Evolutionary conservation across 2,113 vertebrate genomes (phyloP).

Genomic region (Conger conger): DNA sequence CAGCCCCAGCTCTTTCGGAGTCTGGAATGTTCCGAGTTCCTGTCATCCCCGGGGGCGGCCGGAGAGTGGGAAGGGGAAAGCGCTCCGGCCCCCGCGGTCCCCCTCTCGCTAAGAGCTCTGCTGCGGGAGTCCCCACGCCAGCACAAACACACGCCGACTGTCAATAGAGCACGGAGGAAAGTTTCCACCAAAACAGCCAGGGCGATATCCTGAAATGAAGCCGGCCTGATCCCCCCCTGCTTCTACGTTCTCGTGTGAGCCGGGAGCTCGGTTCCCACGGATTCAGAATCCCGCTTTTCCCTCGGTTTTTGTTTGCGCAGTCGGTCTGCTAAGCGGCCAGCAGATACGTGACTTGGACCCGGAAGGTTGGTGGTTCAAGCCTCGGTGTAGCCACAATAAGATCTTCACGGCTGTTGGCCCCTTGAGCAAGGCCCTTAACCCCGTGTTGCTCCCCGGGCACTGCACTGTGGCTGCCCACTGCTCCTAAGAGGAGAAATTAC

Average conservation of each 20-base stretch:
- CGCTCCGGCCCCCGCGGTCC: background rate
- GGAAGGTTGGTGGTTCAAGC: too few relatives aligned
- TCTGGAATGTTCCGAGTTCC: constrained; percentile 68
- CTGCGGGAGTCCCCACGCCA: constrained; percentile 16
- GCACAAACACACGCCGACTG: constrained; percentile 39
- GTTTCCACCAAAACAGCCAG: constrained; percentile 57
- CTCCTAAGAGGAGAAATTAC: too few relatives aligned
- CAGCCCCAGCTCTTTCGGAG: constrained; percentile 73
- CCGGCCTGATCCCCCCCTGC: background rate
- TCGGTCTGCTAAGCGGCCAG: too few relatives aligned
- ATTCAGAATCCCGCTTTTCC: background rate
- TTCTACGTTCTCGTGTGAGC: background rate
- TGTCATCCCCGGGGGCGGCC: constrained; percentile 28
- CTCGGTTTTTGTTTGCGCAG: too few relatives aligned
- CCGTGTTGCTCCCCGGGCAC: too few relatives aligned
- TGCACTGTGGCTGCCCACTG: too few relatives aligned
- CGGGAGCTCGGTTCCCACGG: background rate
- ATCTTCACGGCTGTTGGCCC: too few relatives aligned
- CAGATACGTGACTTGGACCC: too few relatives aligned
- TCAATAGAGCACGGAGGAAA: constrained; percentile 34
- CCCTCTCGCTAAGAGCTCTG: background rate
- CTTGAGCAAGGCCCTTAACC: too few relatives aligned
- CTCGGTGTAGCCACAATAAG: too few relatives aligned
- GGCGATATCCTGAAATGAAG: constrained; percentile 28
- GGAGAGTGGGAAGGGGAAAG: constrained; percentile 12